phyloP scores from a whole-genome alignment of 1,140 invertebrate species.

The Schlechtendalia chinensis region DNA sequence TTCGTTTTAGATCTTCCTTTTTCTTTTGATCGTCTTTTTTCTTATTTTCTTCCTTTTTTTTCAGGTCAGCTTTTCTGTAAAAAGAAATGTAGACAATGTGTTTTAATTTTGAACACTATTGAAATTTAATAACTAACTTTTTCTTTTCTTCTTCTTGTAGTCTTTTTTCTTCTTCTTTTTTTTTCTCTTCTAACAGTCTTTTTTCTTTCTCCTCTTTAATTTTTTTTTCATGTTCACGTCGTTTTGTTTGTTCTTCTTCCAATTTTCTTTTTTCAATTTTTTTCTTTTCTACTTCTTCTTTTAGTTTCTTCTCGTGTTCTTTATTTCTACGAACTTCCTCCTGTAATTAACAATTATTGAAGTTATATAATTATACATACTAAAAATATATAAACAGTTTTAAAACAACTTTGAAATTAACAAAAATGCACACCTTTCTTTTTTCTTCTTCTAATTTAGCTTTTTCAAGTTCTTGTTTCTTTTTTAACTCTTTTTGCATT shows the following conservation, averaged over 20 bases:
- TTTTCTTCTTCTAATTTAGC: conserved; percentile 40
- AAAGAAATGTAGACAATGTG: background rate
- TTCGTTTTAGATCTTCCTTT: conserved; percentile 52
- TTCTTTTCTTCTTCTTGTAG: conserved; percentile 52
- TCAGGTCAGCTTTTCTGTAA: conserved; percentile 51
- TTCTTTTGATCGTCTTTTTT: conserved; percentile 52
- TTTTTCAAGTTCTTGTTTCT: conserved; percentile 44
- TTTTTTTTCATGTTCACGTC: conserved; percentile 55
- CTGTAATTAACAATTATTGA: conserved; percentile 29
- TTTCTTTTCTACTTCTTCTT: conserved; percentile 60
- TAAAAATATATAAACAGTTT: background rate
- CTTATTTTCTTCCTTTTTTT: conserved; percentile 53
- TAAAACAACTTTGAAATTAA: background rate
- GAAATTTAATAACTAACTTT: conserved; percentile 46
- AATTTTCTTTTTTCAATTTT: conserved; percentile 51
- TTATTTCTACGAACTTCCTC: conserved; percentile 54
- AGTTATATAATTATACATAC: background rate
- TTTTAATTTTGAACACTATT: too few species aligned
- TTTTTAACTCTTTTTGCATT: conserved; percentile 41
- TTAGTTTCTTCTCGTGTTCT: conserved; percentile 57
- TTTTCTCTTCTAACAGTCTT: conserved; percentile 54
- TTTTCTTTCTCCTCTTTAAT: conserved; percentile 60
- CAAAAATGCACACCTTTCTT: conserved; percentile 1
- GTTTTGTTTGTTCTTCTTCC: conserved; percentile 47
- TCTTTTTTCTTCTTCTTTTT: conserved; percentile 54